Evolutionary conservation across 2,888 invertebrate genomes (phyloP).

Genomic region (Tetheella fluctuosa): DNA sequence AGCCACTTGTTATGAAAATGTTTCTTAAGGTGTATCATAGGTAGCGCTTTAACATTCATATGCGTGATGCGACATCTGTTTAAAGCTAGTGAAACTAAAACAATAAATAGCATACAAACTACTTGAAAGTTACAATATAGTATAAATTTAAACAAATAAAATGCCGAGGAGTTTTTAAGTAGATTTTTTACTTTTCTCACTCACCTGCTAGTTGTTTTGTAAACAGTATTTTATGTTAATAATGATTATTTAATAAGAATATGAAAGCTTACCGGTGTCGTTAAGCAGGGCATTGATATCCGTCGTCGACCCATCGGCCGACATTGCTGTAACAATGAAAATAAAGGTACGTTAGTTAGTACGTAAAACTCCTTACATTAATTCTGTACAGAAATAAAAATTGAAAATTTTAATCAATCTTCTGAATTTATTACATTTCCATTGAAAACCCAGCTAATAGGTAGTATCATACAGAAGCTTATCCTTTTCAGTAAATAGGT

Average conservation of each 20-base stretch:
- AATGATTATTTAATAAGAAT: constrained; percentile 12
- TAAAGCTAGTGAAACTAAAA: background rate
- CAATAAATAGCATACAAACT: background rate
- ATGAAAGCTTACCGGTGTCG: constrained; percentile 81
- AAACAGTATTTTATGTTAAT: constrained; percentile 18
- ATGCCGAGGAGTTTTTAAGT: background rate
- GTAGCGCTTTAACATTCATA: background rate
- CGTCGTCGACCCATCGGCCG: constrained; percentile 86
- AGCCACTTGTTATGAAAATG: background rate
- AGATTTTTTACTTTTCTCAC: background rate
- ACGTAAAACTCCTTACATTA: no score
- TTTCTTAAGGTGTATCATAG: background rate
- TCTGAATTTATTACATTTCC: no score
- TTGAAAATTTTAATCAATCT: no score
- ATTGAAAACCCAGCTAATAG: no score
- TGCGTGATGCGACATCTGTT: constrained; percentile 34
- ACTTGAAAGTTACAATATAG: background rate
- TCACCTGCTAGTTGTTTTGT: background rate
- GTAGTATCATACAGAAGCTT: no score
- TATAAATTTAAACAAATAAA: constrained; percentile 25
- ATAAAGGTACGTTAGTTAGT: constrained; percentile 7
- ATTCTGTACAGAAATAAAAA: no score
- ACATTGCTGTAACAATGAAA: constrained; percentile 84
- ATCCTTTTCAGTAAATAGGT: no score
- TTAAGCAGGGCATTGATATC: constrained; percentile 86